These are phyloP conservation scores for Campoletis sonorensis DNA, from an alignment of 1,140 invertebrate genomes.

Conservation along the genomic window DNA sequence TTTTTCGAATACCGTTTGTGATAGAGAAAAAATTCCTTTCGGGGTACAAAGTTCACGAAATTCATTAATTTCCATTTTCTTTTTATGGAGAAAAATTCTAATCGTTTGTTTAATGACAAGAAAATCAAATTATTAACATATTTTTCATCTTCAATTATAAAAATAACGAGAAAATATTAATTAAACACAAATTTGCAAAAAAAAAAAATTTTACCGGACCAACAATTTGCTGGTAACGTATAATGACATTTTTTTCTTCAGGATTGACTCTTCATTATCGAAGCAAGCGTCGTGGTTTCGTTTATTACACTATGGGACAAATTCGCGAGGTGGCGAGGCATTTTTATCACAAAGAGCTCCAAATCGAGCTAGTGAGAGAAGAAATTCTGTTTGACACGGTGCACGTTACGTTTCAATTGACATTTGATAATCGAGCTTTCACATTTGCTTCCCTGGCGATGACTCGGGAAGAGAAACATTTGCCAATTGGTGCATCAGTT, in stretches of 20 bases:
- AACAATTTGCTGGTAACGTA: constrained; percentile 27
- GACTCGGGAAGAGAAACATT: constrained; percentile 90
- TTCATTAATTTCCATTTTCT: too few relatives aligned
- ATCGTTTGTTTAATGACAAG: too few relatives aligned
- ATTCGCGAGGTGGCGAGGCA: constrained; percentile 93
- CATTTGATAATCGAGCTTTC: constrained; percentile 95
- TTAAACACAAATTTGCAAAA: too few relatives aligned
- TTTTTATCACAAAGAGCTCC: constrained; percentile 95
- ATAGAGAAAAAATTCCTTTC: too few relatives aligned
- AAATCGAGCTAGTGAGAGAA: constrained; percentile 92
- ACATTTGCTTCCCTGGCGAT: constrained; percentile 87
- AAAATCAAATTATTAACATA: too few relatives aligned
- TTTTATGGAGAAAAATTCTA: too few relatives aligned
- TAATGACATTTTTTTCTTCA: constrained; percentile 47
- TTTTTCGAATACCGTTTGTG: background rate
- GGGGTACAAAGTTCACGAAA: too few relatives aligned
- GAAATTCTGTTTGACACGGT: constrained; percentile 93
- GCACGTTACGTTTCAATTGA: constrained; percentile 94
- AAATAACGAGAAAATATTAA: too few relatives aligned
- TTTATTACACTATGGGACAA: constrained; percentile 98
- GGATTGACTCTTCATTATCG: constrained; percentile 95
- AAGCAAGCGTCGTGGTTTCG: constrained; percentile 93
- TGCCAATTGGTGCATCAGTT: constrained; percentile 91
- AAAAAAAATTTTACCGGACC: background rate
- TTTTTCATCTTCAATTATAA: too few relatives aligned